These are phyloP conservation scores for Matsumyia berberina DNA, from an alignment of 2,888 invertebrate species.

Conservation along the genomic window DNA sequence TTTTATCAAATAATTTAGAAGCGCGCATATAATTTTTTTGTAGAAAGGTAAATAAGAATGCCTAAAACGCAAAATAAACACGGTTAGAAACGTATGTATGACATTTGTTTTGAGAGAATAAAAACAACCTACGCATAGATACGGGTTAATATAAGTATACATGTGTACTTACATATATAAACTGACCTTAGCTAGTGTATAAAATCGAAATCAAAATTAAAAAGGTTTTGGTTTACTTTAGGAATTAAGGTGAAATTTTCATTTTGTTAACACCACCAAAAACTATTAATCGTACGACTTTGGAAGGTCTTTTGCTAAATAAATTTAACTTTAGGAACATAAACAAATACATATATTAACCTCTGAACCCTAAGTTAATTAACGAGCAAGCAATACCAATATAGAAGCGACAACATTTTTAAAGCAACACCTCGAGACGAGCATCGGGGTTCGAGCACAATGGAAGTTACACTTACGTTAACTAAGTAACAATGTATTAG, in stretches of 20 bases:
- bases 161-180: conserved; percentile 9
- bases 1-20: not conserved
- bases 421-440: not conserved
- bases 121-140: not conserved
- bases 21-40: not conserved
- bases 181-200: conserved; percentile 8
- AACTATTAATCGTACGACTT: not conserved
- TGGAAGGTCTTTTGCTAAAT: conserved; percentile 7
- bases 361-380: conserved; percentile 11
- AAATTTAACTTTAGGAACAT: conserved; percentile 1
- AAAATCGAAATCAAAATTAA: not conserved
- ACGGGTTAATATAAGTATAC: not conserved
- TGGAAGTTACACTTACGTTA: not conserved
- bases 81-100: not conserved
- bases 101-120: conserved; percentile 9
- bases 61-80: conserved; percentile 13
- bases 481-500: not conserved
- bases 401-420: not conserved
- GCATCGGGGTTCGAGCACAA: not conserved
- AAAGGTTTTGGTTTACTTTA: conserved; percentile 1
- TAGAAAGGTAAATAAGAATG: not conserved
- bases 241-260: conserved; percentile 1
- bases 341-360: not conserved
- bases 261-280: conserved; percentile 21
- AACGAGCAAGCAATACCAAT: conserved; percentile 19